Base-by-base conservation (phyloP, 2,888 invertebrate species). In the Oscheius sp. region DNA sequence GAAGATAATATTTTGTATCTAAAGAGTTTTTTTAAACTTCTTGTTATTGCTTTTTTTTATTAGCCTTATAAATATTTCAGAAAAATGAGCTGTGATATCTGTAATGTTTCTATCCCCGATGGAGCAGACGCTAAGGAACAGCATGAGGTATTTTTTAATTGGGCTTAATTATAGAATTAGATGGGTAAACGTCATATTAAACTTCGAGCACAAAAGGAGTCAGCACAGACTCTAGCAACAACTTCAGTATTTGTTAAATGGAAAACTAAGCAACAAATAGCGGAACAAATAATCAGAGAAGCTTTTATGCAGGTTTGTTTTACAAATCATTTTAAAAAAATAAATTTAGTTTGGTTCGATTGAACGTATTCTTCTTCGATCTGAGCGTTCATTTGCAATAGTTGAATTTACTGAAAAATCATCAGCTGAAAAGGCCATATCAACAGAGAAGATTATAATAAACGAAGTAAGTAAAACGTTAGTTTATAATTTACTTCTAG, bases 131-230 rank as follows among this genome's bases (percentile, higher is more conserved):
- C 69, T 27, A 42, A n/a, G 17, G 64, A 69, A 25, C 29, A 25
- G 23, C 69, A 69, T 34, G 52, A 64, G 52, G 69, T 69, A 52
- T 2, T 8, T 53, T 37, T 1, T 17, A 3, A 39, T 33, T 37
- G 27, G 25, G 33, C 33, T 0, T 33, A 48, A 4, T 52, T 23
- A 27, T 25, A 20, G 17, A 25, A 42, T 17, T 46, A 70, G 72
- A 17, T 63, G 4, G 72, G 72, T 25, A 70, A 72, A 31, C 63
- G 70, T 3, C 72, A 72, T 57, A 42, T 65, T 46, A 57, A 17
- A 37, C 25, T 52, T n/a, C 31, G 50, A 20, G 63, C 50, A n/a
- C 52, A 63, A 17, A 33, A 34, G 25, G 53, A 53, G 33, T 17
- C 31, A 15, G 55, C 34, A n/a, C 4, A 17, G 4, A 23, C 42